Conservation (phyloP, 1,140 invertebrate species). For the Bicyclus anynana region DNA sequence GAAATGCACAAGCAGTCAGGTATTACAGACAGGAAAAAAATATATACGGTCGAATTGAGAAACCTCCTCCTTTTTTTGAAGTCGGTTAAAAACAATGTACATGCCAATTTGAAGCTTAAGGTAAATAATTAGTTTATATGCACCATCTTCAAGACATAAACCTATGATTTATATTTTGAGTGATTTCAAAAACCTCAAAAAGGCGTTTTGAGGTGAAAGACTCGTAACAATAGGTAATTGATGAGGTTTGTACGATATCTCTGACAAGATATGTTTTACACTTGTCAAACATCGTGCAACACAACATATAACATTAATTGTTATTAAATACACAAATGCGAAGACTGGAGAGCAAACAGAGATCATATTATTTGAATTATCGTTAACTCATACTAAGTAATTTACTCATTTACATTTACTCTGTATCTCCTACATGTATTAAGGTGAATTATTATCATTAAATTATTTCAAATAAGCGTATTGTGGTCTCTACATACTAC, state of each 20-base stretch:
- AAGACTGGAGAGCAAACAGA: slow-evolving; percentile 45
- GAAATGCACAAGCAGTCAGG: too few relatives aligned
- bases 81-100: too few relatives aligned
- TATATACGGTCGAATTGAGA: too few relatives aligned
- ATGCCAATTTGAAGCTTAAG: too few relatives aligned
- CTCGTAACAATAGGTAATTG: background rate
- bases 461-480: slow-evolving; percentile 38
- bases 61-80: too few relatives aligned
- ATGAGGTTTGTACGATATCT: slow-evolving; percentile 27
- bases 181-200: background rate
- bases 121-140: too few relatives aligned
- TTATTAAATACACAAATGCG: slow-evolving; percentile 29
- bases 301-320: slow-evolving; percentile 21
- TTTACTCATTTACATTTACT: slow-evolving; percentile 20
- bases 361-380: slow-evolving; percentile 38
- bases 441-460: slow-evolving; percentile 15
- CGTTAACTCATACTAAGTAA: slow-evolving; percentile 17
- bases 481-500: slow-evolving; percentile 24
- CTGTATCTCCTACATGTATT: slow-evolving; percentile 10
- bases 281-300: slow-evolving; percentile 25
- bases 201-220: slow-evolving; percentile 10
- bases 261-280: slow-evolving; percentile 24
- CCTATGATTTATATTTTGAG: background rate
- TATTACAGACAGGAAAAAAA: too few relatives aligned
- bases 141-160: too few relatives aligned